A percentile compares a stretch with the other conserved stretches of the same genome.
phyloP scores from a whole-genome alignment of 23 tunicate genomes.

The Oikopleura albicans region DNA sequence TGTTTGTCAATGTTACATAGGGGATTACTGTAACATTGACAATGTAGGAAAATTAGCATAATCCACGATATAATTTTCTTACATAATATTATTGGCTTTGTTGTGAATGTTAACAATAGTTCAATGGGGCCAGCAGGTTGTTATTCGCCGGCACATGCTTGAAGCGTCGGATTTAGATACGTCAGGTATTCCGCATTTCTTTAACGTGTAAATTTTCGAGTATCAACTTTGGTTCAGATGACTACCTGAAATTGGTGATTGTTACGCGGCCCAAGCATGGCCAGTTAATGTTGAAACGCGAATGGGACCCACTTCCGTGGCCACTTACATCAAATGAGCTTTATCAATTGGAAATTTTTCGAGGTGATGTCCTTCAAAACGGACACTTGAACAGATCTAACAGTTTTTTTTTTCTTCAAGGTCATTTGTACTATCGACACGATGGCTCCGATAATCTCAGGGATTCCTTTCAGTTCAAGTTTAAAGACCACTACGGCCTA shows the following conservation, averaged over 20 bases:
- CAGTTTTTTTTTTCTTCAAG: no score
- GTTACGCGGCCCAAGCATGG: not conserved
- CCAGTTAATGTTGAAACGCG: slow-evolving; percentile 18
- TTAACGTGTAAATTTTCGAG: no score
- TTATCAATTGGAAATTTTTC: slow-evolving; percentile 7
- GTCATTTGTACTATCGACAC: not conserved
- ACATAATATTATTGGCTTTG: no score
- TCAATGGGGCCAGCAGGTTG: not conserved
- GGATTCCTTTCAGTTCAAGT: not conserved
- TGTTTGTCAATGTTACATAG: no score
- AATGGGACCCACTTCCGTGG: not conserved
- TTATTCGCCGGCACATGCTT: not conserved
- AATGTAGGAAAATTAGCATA: no score
- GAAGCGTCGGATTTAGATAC: slow-evolving; percentile 4
- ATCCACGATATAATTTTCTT: no score
- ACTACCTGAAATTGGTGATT: slow-evolving; percentile 1
- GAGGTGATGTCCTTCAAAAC: no score
- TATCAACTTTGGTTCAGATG: not conserved
- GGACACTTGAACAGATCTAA: no score
- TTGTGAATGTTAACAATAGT: no score
- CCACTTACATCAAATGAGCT: not conserved
- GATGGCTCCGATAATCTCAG: not conserved
- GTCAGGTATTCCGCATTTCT: no score
- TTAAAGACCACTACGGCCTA: not conserved
- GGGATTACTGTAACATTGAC: no score